phyloP scores from a whole-genome alignment of 2,797 vertebrate species.

The Cyclopterus lumpus region DNA sequence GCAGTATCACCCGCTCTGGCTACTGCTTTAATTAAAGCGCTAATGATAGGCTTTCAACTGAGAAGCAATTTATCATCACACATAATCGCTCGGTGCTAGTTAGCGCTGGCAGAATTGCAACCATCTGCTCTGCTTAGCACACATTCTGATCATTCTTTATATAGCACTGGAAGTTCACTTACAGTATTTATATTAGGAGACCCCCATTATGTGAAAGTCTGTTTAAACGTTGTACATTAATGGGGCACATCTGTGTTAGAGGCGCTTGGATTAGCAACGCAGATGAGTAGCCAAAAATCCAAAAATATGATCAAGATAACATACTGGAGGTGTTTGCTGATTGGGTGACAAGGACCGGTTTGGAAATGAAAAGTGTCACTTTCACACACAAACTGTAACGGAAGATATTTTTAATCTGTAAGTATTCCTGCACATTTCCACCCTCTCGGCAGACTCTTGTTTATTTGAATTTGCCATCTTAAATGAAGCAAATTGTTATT shows the following conservation, averaged over 20 bases:
- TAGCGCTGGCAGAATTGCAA: slow-evolving; percentile 76
- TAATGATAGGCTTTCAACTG: slow-evolving; percentile 79
- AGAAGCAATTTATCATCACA: slow-evolving; percentile 78
- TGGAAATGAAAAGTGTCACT: background rate
- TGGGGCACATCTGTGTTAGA: slow-evolving; percentile 51
- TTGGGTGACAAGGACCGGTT: background rate
- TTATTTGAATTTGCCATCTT: background rate
- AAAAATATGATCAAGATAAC: background rate
- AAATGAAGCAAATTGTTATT: background rate
- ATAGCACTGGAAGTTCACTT: slow-evolving; percentile 48
- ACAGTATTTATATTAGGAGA: slow-evolving; percentile 60
- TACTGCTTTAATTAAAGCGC: slow-evolving; percentile 79
- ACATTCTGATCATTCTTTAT: slow-evolving; percentile 76
- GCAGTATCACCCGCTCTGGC: slow-evolving; percentile 70
- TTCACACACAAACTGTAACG: background rate
- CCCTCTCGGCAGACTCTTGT: background rate
- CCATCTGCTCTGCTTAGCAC: slow-evolving; percentile 76
- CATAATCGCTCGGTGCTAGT: slow-evolving; percentile 77
- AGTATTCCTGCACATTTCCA: background rate
- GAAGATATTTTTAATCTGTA: background rate
- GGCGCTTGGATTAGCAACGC: slow-evolving; percentile 8
- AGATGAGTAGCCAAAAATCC: slow-evolving; percentile 5
- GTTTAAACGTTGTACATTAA: slow-evolving; percentile 51
- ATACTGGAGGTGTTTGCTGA: background rate
- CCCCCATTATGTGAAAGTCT: slow-evolving; percentile 53